Percentiles rank a stretch among this genome's conserved stretches.
Evolutionary conservation across 2,888 invertebrate species (phyloP).

Genomic region (Gari tellinella): DNA sequence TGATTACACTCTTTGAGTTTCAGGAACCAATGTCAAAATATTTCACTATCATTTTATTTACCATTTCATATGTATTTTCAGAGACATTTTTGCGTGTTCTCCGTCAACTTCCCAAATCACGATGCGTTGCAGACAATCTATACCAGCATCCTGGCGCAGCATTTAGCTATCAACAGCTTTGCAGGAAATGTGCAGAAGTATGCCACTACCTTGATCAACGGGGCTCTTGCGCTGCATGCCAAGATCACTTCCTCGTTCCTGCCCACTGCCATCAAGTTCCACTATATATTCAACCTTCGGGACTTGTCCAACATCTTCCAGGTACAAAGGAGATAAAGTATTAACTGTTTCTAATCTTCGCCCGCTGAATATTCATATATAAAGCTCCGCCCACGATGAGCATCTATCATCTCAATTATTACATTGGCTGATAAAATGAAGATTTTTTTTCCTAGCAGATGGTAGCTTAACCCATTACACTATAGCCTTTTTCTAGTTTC

Average conservation of each 20-base stretch:
- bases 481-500: too few relatives aligned
- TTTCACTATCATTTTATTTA: too few relatives aligned
- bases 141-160: constrained; percentile 89
- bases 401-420: too few relatives aligned
- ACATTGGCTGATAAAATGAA: too few relatives aligned
- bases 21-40: too few relatives aligned
- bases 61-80: constrained; percentile 69
- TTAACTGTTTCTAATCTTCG: too few relatives aligned
- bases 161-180: constrained; percentile 90
- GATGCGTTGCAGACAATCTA: constrained; percentile 96
- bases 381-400: too few relatives aligned
- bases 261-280: constrained; percentile 97
- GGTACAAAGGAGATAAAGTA: constrained; percentile 85
- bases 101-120: constrained; percentile 90
- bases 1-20: too few relatives aligned
- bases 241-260: constrained; percentile 94
- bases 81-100: constrained; percentile 85
- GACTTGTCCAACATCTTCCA: constrained; percentile 98
- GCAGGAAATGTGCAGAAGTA: constrained; percentile 89
- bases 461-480: too few relatives aligned
- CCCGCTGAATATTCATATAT: too few relatives aligned
- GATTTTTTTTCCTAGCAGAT: too few relatives aligned
- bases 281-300: constrained; percentile 97
- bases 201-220: constrained; percentile 90
- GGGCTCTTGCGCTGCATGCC: constrained; percentile 93